Base-by-base conservation (phyloP, 2,888 invertebrate genomes). In the Hypolimnas misippus region DNA sequence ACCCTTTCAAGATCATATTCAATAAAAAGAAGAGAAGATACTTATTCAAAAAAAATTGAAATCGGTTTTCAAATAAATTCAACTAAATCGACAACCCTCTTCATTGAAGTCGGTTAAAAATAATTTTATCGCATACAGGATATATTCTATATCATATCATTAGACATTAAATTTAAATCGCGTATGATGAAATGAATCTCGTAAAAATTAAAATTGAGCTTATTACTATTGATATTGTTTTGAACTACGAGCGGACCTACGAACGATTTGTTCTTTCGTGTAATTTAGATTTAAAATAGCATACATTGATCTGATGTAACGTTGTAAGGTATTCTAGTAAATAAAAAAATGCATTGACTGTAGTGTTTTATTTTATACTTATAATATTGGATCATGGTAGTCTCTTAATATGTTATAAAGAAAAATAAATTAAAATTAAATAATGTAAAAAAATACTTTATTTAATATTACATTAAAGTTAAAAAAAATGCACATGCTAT, bases 341-440 rank as follows among this genome's bases (percentile, higher is more conserved):
- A 19, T 21, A n/a, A 58, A 58, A 52, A 58, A 58, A 58, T 52
- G 3, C 3, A 54, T 29, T 54, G 19, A 17, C 42, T 40, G 6
- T 10, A 12, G 8, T 40, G 54, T 54, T 54, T 54, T 40, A 54
- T 54, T 54, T 54, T 7, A 8, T 29, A 7, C 4, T 8, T 51
- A 12, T 3, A 40, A 40, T 5, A 6, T 2, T 46, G 1, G 10
- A 19, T 19, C 19, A 3, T 1, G n/a, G n/a, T n/a, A n/a, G n/a
- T n/a, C n/a, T n/a, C n/a, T n/a, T n/a, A n/a, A n/a, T n/a, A n/a
- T n/a, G n/a, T n/a, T n/a, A n/a, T n/a, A n/a, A n/a, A n/a, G n/a
- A n/a, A n/a, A n/a, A n/a, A n/a, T n/a, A n/a, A n/a, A n/a, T n/a
- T n/a, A n/a, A n/a, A n/a, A n/a, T n/a, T n/a, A n/a, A n/a, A n/a